Conservation (phyloP, 1,140 invertebrate genomes). For the Heliconius eleuchia region DNA sequence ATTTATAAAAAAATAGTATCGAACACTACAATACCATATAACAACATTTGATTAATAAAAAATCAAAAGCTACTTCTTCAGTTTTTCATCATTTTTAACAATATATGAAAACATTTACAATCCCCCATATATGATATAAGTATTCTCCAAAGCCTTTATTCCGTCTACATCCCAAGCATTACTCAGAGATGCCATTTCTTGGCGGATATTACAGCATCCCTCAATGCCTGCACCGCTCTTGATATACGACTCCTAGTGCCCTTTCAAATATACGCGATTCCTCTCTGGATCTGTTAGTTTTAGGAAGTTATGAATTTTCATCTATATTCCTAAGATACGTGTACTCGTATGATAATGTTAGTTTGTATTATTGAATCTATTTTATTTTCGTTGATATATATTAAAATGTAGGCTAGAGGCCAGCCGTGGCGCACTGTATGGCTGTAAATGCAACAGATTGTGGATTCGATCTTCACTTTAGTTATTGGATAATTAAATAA, state of each 20-base stretch:
- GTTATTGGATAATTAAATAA: too few species aligned
- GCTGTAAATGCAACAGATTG: too few species aligned
- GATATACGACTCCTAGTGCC: conserved; percentile 37
- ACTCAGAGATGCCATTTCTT: conserved; percentile 40
- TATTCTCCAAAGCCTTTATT: conserved; percentile 28
- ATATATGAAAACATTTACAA: conserved; percentile 1
- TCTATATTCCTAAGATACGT: neutral
- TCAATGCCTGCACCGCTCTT: conserved; percentile 40
- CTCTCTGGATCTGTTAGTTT: conserved; percentile 20
- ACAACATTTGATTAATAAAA: too few species aligned
- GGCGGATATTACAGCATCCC: conserved; percentile 47
- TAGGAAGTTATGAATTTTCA: conserved; percentile 19
- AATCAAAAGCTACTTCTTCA: too few species aligned
- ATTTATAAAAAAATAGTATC: too few species aligned
- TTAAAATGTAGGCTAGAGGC: too few species aligned
- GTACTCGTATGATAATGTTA: neutral
- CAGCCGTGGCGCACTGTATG: too few species aligned
- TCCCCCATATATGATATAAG: neutral
- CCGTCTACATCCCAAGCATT: conserved; percentile 38
- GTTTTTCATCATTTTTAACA: neutral
- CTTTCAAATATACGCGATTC: conserved; percentile 27
- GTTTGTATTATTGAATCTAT: too few species aligned
- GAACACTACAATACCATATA: too few species aligned
- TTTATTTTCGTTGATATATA: too few species aligned
- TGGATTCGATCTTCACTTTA: too few species aligned